Evolutionary conservation across 2,797 vertebrate genomes (phyloP).

Genomic region (Pterois miles): DNA sequence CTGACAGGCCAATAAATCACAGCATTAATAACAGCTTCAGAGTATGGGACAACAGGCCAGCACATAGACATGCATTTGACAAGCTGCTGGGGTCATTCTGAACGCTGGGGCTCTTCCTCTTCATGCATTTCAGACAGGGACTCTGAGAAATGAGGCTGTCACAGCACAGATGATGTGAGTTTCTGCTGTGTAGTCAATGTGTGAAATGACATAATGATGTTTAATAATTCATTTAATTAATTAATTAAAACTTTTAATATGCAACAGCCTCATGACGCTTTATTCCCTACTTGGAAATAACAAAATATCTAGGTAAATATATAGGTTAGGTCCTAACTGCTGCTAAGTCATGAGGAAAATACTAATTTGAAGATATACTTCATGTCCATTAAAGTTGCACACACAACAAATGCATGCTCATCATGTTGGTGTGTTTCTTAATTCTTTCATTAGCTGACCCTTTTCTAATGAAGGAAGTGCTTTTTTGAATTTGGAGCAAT

Average conservation of each 20-base stretch:
- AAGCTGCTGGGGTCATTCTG: neutral
- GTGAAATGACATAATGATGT: neutral
- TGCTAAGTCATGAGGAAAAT: too few relatives aligned
- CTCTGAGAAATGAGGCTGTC: constrained; percentile 20
- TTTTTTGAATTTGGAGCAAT: too few relatives aligned
- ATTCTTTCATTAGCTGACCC: too few relatives aligned
- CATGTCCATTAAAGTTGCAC: too few relatives aligned
- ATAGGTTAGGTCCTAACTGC: too few relatives aligned
- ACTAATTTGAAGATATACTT: too few relatives aligned
- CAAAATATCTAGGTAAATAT: too few relatives aligned
- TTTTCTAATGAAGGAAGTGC: too few relatives aligned
- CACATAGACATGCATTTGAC: constrained; percentile 6
- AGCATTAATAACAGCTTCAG: constrained; percentile 52
- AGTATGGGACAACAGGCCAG: neutral
- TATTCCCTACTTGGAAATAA: neutral
- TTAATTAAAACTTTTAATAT: neutral
- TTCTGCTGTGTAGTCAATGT: neutral
- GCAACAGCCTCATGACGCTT: neutral
- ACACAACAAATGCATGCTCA: too few relatives aligned
- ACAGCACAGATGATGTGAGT: neutral
- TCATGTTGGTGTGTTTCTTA: too few relatives aligned
- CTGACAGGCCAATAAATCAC: constrained; percentile 62
- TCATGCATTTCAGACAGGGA: neutral
- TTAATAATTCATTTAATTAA: too few relatives aligned
- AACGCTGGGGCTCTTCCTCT: neutral